These are phyloP conservation scores for Syrphus vitripennis DNA, from an alignment of 2,888 invertebrate species.

Conservation along the genomic window DNA sequence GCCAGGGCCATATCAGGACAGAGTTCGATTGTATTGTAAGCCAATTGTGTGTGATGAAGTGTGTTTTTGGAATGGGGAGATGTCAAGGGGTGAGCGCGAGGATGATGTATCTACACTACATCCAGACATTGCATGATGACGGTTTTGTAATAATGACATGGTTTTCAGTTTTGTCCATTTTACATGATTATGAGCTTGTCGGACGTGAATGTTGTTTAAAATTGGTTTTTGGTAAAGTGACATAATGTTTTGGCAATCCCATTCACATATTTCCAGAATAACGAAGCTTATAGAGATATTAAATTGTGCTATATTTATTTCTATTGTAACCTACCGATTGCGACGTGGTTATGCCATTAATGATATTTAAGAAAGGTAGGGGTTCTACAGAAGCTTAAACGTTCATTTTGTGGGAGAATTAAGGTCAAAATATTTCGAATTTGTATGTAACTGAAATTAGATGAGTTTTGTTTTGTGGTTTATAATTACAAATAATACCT, in stretches of 20 bases:
- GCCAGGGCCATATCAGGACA: constrained; percentile 70
- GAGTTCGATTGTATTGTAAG: constrained; percentile 62
- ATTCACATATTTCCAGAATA: background rate
- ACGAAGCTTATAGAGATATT: background rate
- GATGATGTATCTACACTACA: background rate
- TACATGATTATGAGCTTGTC: constrained; percentile 4
- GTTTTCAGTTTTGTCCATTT: background rate
- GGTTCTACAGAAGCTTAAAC: too few species aligned
- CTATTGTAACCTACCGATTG: background rate
- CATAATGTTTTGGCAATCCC: background rate
- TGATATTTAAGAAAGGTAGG: too few species aligned
- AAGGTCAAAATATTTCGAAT: too few species aligned
- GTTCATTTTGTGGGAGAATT: too few species aligned
- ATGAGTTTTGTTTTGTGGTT: too few species aligned
- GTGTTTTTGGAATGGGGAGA: background rate
- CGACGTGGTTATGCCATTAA: too few species aligned
- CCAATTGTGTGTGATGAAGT: constrained; percentile 37
- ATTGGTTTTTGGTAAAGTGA: background rate
- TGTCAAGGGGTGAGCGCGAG: background rate
- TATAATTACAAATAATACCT: too few species aligned
- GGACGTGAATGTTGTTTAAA: constrained; percentile 42
- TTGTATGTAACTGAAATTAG: too few species aligned
- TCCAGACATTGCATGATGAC: constrained; percentile 46
- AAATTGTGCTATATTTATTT: background rate
- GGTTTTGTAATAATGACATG: background rate